phyloP scores from a whole-genome alignment of 1,140 invertebrate species.

The Paraescarpia echinospica region DNA sequence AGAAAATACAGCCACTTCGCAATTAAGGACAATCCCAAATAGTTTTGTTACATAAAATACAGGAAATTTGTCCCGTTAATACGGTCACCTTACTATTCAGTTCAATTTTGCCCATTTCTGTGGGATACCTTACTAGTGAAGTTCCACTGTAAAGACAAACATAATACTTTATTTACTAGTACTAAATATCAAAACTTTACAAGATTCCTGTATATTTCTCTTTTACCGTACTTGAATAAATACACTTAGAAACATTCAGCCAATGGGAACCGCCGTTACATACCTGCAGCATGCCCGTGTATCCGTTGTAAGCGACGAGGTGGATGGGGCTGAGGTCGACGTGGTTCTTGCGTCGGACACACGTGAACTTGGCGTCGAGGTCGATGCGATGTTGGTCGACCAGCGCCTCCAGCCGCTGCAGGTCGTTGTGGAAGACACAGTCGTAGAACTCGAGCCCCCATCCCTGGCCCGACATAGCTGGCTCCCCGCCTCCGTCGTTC shows the following conservation, averaged over 20 bases:
- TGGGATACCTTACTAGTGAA: too few relatives aligned
- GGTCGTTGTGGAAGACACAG: conserved; percentile 56
- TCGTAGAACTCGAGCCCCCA: conserved; percentile 55
- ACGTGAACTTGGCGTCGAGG: conserved; percentile 55
- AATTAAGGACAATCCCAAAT: too few relatives aligned
- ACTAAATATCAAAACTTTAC: background rate
- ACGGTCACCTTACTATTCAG: too few relatives aligned
- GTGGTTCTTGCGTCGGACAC: conserved; percentile 56
- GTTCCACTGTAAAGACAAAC: background rate
- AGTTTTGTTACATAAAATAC: too few relatives aligned
- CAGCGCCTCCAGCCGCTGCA: conserved; percentile 48
- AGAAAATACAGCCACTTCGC: too few relatives aligned
- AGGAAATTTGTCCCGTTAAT: too few relatives aligned
- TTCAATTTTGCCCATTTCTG: too few relatives aligned
- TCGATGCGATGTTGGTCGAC: conserved; percentile 56
- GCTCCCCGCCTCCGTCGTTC: background rate
- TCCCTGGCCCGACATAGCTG: conserved; percentile 38
- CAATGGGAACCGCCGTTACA: background rate
- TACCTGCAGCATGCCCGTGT: conserved; percentile 49
- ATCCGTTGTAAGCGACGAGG: conserved; percentile 53
- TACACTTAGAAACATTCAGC: background rate
- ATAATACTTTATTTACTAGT: background rate
- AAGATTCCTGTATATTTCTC: background rate
- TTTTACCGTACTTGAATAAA: background rate
- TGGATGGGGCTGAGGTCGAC: conserved; percentile 55